Conservation (phyloP, 23 tunicate genomes). For the Ascidia mentula region DNA sequence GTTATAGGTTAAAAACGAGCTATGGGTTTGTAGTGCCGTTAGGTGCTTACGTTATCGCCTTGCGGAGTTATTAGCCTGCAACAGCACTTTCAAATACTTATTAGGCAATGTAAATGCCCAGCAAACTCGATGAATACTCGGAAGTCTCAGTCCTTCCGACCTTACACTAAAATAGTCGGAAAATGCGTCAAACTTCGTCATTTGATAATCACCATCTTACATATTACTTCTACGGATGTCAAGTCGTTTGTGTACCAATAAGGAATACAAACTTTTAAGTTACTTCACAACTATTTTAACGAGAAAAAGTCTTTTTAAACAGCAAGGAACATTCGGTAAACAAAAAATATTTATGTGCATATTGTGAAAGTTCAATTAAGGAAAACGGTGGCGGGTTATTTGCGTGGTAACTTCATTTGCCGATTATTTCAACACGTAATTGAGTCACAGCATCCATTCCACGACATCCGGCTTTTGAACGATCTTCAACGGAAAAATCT, state of each 20-base stretch:
- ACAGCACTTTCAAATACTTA: slow-evolving; percentile 1
- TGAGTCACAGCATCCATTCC: slow-evolving; percentile 11
- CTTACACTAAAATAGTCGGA: slow-evolving; percentile 10
- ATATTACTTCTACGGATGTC: too few relatives aligned
- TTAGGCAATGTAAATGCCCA: slow-evolving; percentile 1
- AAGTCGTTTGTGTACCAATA: too few relatives aligned
- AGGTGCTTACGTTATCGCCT: neutral
- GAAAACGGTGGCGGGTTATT: neutral
- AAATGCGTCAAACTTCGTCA: slow-evolving; percentile 12
- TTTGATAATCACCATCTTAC: neutral
- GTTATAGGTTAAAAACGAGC: too few relatives aligned
- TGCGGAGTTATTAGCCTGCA: neutral
- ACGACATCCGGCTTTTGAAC: slow-evolving; percentile 9
- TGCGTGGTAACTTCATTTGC: neutral
- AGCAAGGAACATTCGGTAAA: too few relatives aligned
- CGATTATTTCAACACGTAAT: slow-evolving; percentile 7
- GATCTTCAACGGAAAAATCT: slow-evolving; percentile 1
- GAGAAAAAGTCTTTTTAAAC: too few relatives aligned
- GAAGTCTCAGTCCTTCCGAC: slow-evolving; percentile 6
- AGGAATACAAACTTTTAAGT: too few relatives aligned
- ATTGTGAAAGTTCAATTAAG: neutral
- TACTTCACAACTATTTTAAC: too few relatives aligned
- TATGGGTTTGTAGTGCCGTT: too few relatives aligned
- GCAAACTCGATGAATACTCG: neutral
- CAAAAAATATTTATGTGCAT: too few relatives aligned